These are phyloP conservation scores for Listronotus oregonensis DNA, from an alignment of 1,140 invertebrate species.

Conservation along the genomic window DNA sequence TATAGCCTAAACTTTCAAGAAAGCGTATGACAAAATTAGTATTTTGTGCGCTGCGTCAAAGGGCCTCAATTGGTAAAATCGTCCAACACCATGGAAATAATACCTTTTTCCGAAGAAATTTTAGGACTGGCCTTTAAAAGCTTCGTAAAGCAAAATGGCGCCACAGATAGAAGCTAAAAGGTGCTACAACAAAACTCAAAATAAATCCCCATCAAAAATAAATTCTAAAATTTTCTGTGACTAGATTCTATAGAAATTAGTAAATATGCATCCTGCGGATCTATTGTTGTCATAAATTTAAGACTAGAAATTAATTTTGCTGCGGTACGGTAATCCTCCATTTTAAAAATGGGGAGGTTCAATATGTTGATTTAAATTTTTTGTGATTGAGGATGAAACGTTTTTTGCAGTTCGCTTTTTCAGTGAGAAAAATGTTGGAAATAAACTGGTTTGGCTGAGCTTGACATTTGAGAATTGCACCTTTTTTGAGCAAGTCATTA, in stretches of 20 bases:
- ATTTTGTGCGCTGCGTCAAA: too few relatives aligned
- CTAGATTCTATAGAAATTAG: neutral
- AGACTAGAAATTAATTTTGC: neutral
- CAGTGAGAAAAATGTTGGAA: conserved; percentile 20
- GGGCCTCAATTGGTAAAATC: conserved; percentile 11
- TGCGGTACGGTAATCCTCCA: neutral
- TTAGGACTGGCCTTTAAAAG: conserved; percentile 6
- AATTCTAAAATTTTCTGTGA: conserved; percentile 2
- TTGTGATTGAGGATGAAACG: conserved; percentile 37
- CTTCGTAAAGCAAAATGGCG: neutral
- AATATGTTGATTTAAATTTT: neutral
- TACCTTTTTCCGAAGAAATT: neutral
- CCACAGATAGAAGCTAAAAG: neutral
- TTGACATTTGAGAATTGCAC: too few relatives aligned
- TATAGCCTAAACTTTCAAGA: neutral
- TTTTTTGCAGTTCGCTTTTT: conserved; percentile 34
- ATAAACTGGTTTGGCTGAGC: conserved; percentile 41
- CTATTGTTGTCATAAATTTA: neutral
- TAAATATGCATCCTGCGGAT: conserved; percentile 7
- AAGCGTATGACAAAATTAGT: too few relatives aligned
- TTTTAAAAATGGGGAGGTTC: neutral
- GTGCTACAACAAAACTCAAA: neutral
- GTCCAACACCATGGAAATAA: conserved; percentile 4
- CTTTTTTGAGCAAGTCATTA: too few relatives aligned
- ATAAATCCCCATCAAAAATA: neutral